Evolutionary conservation across 2,113 vertebrate species (phyloP).

Genomic region (Ceyx margarethae): DNA sequence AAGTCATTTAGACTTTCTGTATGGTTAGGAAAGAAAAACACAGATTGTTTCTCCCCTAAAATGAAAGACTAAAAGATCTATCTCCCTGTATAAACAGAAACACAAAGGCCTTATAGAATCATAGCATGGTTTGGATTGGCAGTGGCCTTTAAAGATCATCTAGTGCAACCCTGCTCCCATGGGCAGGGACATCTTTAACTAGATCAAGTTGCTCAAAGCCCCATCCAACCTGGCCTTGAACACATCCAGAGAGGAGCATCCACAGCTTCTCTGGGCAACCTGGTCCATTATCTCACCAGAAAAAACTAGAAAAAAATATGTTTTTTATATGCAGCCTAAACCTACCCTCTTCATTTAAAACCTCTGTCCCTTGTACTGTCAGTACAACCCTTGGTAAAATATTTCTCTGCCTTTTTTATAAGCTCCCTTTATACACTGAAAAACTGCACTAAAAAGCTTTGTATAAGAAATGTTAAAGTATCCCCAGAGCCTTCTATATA

Average conservation of each 20-base stretch:
- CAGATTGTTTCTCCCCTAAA: background rate
- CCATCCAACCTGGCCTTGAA: background rate
- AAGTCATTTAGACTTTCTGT: background rate
- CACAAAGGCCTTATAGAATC: background rate
- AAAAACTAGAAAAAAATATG: background rate
- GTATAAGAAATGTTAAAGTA: background rate
- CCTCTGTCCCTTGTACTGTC: background rate
- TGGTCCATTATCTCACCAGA: background rate
- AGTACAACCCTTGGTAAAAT: background rate
- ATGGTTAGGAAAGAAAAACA: background rate
- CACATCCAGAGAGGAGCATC: background rate
- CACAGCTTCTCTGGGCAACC: background rate
- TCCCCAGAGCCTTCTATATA: background rate
- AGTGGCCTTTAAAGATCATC: background rate
- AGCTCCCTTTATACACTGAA: background rate
- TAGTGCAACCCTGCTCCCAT: background rate
- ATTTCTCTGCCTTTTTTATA: background rate
- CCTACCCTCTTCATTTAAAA: background rate
- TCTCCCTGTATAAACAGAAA: background rate
- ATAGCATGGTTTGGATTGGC: background rate
- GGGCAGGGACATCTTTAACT: background rate
- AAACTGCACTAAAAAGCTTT: too few relatives aligned
- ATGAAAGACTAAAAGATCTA: background rate
- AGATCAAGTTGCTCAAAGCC: background rate
- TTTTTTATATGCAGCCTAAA: background rate